Evolutionary conservation across 2,888 invertebrate species (phyloP), one percentile per base, ranked within the genome.

Genomic region (Tridacna gigas): DNA sequence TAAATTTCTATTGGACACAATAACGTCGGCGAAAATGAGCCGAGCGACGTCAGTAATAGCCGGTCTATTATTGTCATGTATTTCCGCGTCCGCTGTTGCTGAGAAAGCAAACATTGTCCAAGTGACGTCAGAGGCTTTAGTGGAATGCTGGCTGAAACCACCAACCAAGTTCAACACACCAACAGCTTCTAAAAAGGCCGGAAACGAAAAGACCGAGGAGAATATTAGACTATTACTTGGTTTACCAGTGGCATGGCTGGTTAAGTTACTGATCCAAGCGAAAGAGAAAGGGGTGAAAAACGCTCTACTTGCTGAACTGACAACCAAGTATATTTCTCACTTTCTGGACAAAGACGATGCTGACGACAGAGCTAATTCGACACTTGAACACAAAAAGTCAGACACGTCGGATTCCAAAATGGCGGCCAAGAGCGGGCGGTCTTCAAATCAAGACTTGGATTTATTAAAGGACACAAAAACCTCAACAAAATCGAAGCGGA

Each of bases 101-200:
- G 91, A 93, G 51, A 89, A 91, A 65, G 88, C 92, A 0, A 90
- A 90, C 5, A 89, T 94, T 11, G 90, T 93, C 3, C 84, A 88
- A 22, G 74, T 86, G 74, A 93, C 93, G 73, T 85, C 91, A 9
- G 91, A 91, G 45, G 93, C 94, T 13, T 88, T 94, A 12, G 91
- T 94, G 0, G 94, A 94, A 45, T 93, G 92, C 74, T 93, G 93
- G 93, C 82, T 92, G 3, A 90, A 90, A 79, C 91, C 91, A 37
- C 90, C 90, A 26, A 91, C 90, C 28, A 91, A 90, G 75, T 91
- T 91, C 74, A 90, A 88, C 73, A 86, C 86, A 11, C 91, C 90
- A 0, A 83, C 86, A 3, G 84, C 85, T 47, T 84, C 86, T n/a
- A 89, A 88, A 75, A 89, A 89, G 26, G 77, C 84, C 15, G 80